Evolutionary conservation across 2,888 invertebrate genomes (phyloP), one percentile per base, ranked within the genome.

Genomic region (Hyppa rectilinea): DNA sequence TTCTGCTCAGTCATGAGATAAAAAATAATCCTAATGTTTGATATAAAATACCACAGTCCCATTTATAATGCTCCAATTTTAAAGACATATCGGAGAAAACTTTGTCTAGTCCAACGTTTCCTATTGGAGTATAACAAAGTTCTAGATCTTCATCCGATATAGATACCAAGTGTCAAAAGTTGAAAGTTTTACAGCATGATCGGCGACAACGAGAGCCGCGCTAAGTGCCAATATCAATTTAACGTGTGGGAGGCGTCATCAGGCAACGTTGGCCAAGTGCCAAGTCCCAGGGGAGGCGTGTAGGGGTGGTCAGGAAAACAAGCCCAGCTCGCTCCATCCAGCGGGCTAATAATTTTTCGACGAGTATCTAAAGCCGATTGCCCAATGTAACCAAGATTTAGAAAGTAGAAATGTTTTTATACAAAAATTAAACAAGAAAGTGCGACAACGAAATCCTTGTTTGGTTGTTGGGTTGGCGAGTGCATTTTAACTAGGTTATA

Each of bases 211-310:
- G 85, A 87, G 84, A 85, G 84, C 84, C 83, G 87, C 85, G 84
- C 89, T 91, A 92, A 93, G 91, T 91, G 91, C 90, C 91, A 91
- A 93, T 93, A 93, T 92, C 92, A 93, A 93, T 94, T 94, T 91
- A 91, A 91, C 89, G 92, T 91, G 91, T 85, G 85, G 85, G 86
- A 88, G 90, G 90, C 88, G 90, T 93, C 93, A 93, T 92, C 92
- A 92, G 87, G 85, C 84, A 81, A 73, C 71, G 78, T 88, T 93
- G 93, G 93, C 88, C 34, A 52, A 40, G 56, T 63, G 92, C 93
- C 93, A 93, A 91, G 80, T 74, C 67, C 78, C 83, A 71, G 76
- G 80, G 84, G 75, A 86, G 92, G 90, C 90, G 90, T 92, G 89
- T 89, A 89, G 88, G 88, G 85, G 74, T 83, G 78, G 63, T 40